Evolutionary conservation across 2,113 vertebrate genomes (phyloP).

Genomic region (Gobiocypris rarus): DNA sequence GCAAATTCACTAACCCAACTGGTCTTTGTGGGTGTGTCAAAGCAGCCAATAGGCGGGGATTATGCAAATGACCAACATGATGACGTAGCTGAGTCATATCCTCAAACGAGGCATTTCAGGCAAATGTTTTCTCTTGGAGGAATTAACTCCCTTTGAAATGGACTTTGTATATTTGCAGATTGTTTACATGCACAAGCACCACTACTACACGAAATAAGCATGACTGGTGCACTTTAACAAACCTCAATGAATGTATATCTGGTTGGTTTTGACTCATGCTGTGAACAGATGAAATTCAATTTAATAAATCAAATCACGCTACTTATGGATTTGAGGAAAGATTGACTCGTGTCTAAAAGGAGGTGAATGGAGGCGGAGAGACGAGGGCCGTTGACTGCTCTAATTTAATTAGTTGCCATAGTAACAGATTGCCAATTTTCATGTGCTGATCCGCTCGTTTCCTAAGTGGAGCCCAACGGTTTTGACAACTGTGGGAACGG

Average conservation of each 20-base stretch:
- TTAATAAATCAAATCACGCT: slow-evolving; percentile 38
- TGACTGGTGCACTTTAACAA: not conserved
- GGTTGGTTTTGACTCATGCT: not conserved
- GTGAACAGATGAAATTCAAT: slow-evolving; percentile 19
- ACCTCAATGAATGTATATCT: not conserved
- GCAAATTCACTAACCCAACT: no score
- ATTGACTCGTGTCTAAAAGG: slow-evolving; percentile 1
- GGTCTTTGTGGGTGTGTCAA: no score
- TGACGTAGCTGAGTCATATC: no score
- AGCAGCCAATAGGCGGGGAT: no score
- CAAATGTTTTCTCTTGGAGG: no score
- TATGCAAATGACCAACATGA: no score
- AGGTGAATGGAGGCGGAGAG: slow-evolving; percentile 3
- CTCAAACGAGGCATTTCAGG: no score
- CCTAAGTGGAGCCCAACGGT: slow-evolving; percentile 43
- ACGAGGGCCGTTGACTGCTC: slow-evolving; percentile 16
- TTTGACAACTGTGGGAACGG: slow-evolving; percentile 55
- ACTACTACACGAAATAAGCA: not conserved
- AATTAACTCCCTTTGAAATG: no score
- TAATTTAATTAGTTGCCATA: slow-evolving; percentile 66
- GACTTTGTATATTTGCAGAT: no score
- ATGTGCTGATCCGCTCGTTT: slow-evolving; percentile 46
- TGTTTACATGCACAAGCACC: no score
- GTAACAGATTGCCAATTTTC: slow-evolving; percentile 66
- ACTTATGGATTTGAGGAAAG: slow-evolving; percentile 10